These are phyloP conservation scores for Penaeus japonicus DNA, from an alignment of 1,140 invertebrate species.

Conservation along the genomic window DNA sequence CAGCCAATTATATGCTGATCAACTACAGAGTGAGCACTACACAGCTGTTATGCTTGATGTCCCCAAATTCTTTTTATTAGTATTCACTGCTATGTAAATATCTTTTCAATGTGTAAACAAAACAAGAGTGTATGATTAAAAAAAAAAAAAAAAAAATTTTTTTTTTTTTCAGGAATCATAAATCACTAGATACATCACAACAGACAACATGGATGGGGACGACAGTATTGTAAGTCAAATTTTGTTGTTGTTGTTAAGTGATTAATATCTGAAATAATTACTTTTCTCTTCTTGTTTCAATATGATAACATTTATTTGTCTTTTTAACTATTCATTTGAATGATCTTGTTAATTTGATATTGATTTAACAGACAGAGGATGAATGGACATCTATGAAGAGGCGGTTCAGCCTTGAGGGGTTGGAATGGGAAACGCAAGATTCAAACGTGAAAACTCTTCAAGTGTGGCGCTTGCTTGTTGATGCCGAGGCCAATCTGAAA, in stretches of 20 bases:
- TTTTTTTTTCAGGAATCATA: not conserved
- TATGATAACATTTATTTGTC: not conserved
- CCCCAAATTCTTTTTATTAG: too few species aligned
- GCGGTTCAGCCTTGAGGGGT: constrained; percentile 33
- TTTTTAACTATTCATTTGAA: too few species aligned
- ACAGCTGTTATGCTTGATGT: too few species aligned
- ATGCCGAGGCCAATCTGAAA: constrained; percentile 40
- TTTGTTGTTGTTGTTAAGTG: not conserved
- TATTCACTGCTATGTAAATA: too few species aligned
- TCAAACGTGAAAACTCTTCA: not conserved
- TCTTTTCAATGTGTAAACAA: not conserved
- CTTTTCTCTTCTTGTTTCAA: not conserved
- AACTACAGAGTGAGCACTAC: too few species aligned
- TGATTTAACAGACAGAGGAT: constrained; percentile 25
- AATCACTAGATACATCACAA: not conserved
- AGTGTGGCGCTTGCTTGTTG: constrained; percentile 38
- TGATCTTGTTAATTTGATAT: too few species aligned
- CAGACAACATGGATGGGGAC: constrained; percentile 29
- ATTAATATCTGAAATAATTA: not conserved
- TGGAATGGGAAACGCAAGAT: constrained; percentile 32
- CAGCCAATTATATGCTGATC: too few species aligned
- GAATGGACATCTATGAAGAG: constrained; percentile 25
- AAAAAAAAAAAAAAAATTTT: not conserved
- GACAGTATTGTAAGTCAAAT: constrained; percentile 29
- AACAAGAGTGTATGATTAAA: not conserved